phyloP scores from a whole-genome alignment of 2,888 invertebrate genomes.

The Mechanitis mazaeus region DNA sequence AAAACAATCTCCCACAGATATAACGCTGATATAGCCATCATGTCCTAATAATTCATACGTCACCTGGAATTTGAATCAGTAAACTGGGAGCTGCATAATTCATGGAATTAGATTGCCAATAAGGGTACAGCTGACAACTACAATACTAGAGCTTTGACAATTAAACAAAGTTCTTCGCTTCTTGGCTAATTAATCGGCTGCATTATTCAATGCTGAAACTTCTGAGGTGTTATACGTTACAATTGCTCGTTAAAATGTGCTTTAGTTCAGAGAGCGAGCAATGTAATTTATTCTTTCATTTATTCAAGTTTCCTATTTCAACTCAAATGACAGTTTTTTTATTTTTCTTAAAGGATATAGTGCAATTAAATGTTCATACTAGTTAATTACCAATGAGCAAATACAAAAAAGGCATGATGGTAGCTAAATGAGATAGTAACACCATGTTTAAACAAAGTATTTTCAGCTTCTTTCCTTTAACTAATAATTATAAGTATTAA shows the following conservation, averaged over 20 bases:
- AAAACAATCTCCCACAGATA: too few species aligned
- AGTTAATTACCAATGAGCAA: too few species aligned
- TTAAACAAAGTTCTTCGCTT: conserved; percentile 48
- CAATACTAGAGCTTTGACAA: conserved; percentile 47
- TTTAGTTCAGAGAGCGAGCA: not conserved
- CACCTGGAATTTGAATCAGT: not conserved
- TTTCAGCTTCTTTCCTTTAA: too few species aligned
- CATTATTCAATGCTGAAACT: conserved; percentile 57
- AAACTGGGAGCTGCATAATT: conserved; percentile 1
- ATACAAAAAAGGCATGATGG: too few species aligned
- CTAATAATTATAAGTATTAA: too few species aligned
- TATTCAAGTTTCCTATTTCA: not conserved
- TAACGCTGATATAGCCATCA: too few species aligned
- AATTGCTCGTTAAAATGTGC: conserved; percentile 6
- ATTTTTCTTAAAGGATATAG: not conserved
- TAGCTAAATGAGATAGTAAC: too few species aligned
- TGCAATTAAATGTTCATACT: not conserved
- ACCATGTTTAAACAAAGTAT: too few species aligned
- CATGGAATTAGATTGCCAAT: conserved; percentile 14
- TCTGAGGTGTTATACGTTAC: conserved; percentile 31
- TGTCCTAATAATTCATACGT: not conserved
- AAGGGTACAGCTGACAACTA: conserved; percentile 33
- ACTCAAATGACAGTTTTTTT: not conserved
- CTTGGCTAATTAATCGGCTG: conserved; percentile 60
- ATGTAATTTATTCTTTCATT: conserved; percentile 1